phyloP scores from a whole-genome alignment of 2,797 vertebrate genomes.

The Myotis vivesi region DNA sequence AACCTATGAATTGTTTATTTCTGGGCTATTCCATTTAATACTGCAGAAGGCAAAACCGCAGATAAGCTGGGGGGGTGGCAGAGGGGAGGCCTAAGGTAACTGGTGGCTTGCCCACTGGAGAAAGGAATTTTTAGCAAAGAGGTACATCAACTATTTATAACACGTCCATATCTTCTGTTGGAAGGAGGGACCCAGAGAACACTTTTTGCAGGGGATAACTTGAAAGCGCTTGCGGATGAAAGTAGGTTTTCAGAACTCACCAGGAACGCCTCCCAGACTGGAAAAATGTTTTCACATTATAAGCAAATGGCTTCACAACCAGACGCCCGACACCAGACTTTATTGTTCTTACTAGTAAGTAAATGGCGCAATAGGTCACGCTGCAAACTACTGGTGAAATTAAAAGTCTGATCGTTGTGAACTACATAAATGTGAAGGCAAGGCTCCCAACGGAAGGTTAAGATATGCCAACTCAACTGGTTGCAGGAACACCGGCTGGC shows the following conservation, averaged over 20 bases:
- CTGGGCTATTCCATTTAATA: neutral
- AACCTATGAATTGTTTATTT: neutral
- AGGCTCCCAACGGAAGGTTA: neutral
- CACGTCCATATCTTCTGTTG: neutral
- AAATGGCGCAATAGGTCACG: neutral
- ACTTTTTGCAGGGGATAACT: neutral
- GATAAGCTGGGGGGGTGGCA: no score
- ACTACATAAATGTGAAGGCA: neutral
- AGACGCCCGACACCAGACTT: neutral
- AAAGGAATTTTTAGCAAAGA: neutral
- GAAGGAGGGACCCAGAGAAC: neutral
- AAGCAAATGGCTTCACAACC: neutral
- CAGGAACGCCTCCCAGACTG: neutral
- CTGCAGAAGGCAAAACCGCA: no score
- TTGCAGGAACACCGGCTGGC: neutral
- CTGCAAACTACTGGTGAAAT: neutral
- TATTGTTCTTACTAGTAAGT: neutral
- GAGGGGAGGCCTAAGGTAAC: fast-evolving
- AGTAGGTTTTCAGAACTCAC: neutral
- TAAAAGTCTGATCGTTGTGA: neutral
- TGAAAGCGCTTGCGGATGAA: neutral
- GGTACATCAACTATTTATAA: neutral
- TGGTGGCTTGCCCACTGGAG: neutral
- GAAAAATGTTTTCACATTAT: neutral
- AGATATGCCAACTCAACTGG: neutral